Base-by-base conservation (phyloP, 2,113 vertebrate species). In the Himantopus leucocephalus region DNA sequence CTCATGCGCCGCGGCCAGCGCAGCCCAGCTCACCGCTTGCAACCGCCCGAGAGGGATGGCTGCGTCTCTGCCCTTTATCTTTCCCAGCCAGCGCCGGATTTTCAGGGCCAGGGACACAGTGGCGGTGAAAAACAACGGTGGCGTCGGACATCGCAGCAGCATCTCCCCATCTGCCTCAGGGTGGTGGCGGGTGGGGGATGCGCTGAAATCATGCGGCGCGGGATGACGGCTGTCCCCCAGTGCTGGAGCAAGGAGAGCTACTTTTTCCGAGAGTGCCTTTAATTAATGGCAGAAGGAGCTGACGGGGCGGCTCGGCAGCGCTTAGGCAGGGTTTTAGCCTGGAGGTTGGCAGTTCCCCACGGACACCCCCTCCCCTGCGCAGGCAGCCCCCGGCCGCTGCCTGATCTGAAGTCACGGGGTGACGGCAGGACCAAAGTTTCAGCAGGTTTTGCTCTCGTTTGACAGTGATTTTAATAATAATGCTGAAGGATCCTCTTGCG, bases 391-490 rank as follows among this genome's bases (percentile, higher is more conserved):
- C 16, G 39, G 76, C 70, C 8, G 11, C 85, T 50, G 59, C 68
- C 58, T 29, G 55, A 0, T 32, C 68, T 55, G 78, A 62, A 90
- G 71, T 37, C 88, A 26, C 43, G 11, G 56, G 50, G 71, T 47
- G 79, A 58, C 6, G 6, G 59, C 27, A 10, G 78, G 50, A 85
- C 59, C 55, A 11, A 90, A 88, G 94, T 93, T 96, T 77, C 52
- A 5, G 23, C 79, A 1, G 37, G 47, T 90, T 90, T 82, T 48
- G 59, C 64, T 92, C 37, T 53, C 66, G 79, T 81, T 62, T 74
- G 67, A 5, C 62, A 12, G 63, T 17, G 72, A 92, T 96, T 95
- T 93, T 81, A 85, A 94, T 90, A 55, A 90, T 66, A 90, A 96
- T 81, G 72, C 85, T 17, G 79, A 15, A 45, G 64, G 72, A 62